Conservation (phyloP, 2,113 vertebrate genomes). For the Cephalopholis sonnerati region DNA sequence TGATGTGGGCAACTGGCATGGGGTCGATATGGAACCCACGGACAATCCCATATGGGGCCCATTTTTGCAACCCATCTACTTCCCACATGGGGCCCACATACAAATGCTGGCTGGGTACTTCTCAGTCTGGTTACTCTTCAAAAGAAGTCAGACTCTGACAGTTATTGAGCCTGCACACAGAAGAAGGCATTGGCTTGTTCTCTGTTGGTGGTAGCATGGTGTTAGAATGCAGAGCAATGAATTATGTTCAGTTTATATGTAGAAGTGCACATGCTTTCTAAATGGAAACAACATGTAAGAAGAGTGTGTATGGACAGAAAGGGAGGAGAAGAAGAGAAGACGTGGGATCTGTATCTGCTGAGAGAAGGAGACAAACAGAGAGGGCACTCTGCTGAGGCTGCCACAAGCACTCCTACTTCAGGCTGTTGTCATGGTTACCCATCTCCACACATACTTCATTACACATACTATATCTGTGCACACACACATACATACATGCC, state of each 20-base stretch:
- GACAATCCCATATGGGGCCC: no score
- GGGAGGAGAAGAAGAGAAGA: background rate
- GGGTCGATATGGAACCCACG: no score
- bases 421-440: constrained; percentile 78
- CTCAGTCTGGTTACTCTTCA: background rate
- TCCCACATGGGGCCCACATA: no score
- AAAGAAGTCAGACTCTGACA: background rate
- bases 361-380: constrained; percentile 8
- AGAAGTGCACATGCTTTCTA: background rate
- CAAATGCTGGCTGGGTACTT: no score
- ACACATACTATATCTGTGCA: constrained; percentile 41
- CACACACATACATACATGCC: constrained; percentile 10
- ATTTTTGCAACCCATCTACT: no score
- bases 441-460: constrained; percentile 52
- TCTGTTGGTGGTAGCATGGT: background rate
- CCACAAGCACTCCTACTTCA: constrained; percentile 54
- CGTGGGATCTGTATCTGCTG: constrained; percentile 3
- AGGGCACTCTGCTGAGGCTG: constrained; percentile 23
- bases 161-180: background rate
- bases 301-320: background rate
- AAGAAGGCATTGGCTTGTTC: background rate
- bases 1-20: no score
- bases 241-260: background rate
- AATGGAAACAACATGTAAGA: background rate
- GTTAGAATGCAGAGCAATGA: background rate